Conservation (phyloP, 2,797 vertebrate species). For the Falco concolor region DNA sequence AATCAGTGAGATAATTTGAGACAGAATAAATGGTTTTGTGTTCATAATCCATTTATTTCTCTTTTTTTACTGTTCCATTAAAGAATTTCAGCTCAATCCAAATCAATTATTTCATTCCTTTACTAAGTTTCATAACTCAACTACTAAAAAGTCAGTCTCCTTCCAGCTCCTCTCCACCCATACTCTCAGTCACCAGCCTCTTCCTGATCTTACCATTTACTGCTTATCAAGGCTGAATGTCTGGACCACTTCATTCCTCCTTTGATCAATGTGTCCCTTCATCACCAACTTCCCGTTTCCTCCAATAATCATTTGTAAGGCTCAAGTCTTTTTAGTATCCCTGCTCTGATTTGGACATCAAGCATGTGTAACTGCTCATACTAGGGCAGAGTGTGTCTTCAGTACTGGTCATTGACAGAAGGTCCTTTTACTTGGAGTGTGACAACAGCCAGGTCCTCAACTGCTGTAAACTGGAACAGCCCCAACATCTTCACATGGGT, state of each 20-base stretch:
- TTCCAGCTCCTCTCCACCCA: background rate
- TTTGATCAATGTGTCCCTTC: background rate
- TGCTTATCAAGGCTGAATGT: background rate
- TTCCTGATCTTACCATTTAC: background rate
- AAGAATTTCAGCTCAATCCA: background rate
- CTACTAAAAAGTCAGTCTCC: background rate
- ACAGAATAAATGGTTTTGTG: background rate
- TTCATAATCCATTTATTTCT: background rate
- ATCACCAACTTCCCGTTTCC: background rate
- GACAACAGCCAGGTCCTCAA: background rate
- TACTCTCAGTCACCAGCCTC: background rate
- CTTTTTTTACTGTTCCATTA: background rate
- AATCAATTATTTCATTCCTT: background rate
- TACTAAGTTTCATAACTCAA: background rate
- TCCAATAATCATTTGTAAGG: background rate
- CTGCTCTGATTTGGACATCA: background rate
- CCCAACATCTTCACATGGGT: background rate
- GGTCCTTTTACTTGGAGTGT: background rate
- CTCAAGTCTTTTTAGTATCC: background rate
- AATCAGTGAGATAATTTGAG: background rate
- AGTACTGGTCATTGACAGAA: background rate
- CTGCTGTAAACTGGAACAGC: background rate
- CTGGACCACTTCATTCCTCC: background rate
- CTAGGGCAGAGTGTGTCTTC: background rate
- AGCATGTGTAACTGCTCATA: background rate